These are phyloP conservation scores for Tonatia bakeri DNA, from an alignment of 2,113 vertebrate genomes.

Conservation along the genomic window DNA sequence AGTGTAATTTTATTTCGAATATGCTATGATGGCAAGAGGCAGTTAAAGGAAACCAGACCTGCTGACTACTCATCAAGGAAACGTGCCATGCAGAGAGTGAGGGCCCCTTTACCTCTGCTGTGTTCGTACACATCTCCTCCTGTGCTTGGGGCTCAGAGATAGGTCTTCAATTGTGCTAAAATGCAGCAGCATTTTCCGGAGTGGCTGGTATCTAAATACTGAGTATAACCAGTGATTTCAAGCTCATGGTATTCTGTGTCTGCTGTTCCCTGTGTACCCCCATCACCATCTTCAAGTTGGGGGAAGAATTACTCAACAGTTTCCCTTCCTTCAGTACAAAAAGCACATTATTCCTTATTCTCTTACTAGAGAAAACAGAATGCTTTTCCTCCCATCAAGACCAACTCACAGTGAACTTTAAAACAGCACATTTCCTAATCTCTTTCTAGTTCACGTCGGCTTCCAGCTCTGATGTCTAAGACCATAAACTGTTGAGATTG, in stretches of 20 bases:
- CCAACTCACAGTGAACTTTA: background rate
- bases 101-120: conserved; percentile 70
- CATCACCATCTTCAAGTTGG: background rate
- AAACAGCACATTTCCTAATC: background rate
- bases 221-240: background rate
- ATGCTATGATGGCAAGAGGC: conserved; percentile 59
- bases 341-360: background rate
- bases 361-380: background rate
- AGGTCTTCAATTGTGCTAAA: conserved; percentile 52
- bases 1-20: conserved; percentile 57
- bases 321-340: background rate
- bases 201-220: background rate
- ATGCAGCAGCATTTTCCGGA: background rate
- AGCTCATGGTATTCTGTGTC: background rate
- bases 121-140: conserved; percentile 55
- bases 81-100: conserved; percentile 63
- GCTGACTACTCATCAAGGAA: conserved; percentile 73
- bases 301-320: background rate
- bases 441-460: background rate
- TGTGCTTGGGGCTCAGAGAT: conserved; percentile 2
- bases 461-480: background rate
- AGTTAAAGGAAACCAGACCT: conserved; percentile 80
- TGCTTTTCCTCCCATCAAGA: background rate
- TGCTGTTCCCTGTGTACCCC: background rate
- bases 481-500: background rate